Percentiles rank a stretch among this genome's conserved stretches.
These are phyloP conservation scores for Ondatra zibethicus DNA, from an alignment of 2,113 vertebrate species.

Conservation along the genomic window DNA sequence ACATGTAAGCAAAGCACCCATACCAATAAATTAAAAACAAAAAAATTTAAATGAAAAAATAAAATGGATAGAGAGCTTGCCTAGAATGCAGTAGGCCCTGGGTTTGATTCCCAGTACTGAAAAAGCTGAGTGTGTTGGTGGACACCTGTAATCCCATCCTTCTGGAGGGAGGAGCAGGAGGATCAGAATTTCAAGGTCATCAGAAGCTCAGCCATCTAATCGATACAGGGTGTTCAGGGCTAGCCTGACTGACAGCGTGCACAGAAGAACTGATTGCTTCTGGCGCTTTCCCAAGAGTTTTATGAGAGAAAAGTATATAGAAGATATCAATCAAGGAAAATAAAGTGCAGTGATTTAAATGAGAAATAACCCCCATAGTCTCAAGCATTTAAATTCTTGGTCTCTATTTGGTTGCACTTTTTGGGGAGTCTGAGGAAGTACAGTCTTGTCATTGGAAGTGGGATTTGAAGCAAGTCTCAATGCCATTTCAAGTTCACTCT, in stretches of 20 bases:
- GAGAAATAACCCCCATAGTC: not conserved
- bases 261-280: not conserved
- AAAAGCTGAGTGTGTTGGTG: not conserved
- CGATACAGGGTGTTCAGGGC: not conserved
- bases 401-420: not conserved
- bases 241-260: not conserved
- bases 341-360: not conserved
- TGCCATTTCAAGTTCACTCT: not conserved
- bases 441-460: not conserved
- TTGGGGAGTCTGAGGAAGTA: not conserved
- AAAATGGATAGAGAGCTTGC: not conserved
- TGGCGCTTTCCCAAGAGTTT: not conserved
- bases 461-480: not conserved
- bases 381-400: not conserved
- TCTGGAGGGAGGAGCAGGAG: not conserved
- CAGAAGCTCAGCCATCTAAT: not conserved
- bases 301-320: not conserved
- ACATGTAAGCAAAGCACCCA: not conserved
- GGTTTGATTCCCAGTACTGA: not conserved
- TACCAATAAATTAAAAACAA: not conserved
- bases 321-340: not conserved
- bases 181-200: not conserved
- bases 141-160: not conserved
- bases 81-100: not conserved
- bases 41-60: not conserved